phyloP scores from a whole-genome alignment of 2,113 vertebrate species.

The Lophochroa leadbeateri region DNA sequence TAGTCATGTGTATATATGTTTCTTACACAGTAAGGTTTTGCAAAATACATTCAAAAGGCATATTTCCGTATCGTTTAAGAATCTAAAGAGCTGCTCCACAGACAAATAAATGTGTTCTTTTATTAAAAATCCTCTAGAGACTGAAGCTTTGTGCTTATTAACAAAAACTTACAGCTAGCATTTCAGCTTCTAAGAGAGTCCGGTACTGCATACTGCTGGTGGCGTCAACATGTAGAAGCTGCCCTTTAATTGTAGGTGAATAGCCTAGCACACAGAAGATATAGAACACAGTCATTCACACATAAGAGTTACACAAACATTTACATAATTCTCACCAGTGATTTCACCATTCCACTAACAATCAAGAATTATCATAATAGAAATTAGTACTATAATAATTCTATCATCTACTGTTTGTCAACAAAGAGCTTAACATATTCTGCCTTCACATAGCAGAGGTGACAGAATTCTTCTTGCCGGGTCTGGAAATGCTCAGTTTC shows the following conservation, averaged over 20 bases:
- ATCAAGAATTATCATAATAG: background rate
- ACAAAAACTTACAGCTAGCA: constrained; percentile 90
- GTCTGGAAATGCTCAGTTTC: background rate
- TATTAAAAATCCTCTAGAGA: background rate
- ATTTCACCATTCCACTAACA: background rate
- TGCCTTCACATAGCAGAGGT: background rate
- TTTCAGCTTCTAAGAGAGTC: constrained; percentile 96
- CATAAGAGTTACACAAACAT: background rate
- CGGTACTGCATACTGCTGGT: constrained; percentile 98
- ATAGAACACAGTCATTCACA: background rate
- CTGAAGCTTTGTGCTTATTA: background rate
- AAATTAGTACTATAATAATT: background rate
- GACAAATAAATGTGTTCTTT: background rate
- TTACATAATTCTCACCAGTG: background rate
- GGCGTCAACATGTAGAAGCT: constrained; percentile 95
- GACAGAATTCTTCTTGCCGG: background rate
- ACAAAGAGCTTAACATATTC: background rate
- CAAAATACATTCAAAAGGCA: background rate
- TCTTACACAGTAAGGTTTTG: background rate
- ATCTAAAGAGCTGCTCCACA: background rate
- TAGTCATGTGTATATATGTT: fast-evolving
- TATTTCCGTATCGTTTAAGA: background rate
- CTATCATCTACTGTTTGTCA: background rate
- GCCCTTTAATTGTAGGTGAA: constrained; percentile 94
- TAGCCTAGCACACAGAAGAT: constrained; percentile 80